Conservation (phyloP, 1,140 invertebrate species). For the Zaprionus ornatus region DNA sequence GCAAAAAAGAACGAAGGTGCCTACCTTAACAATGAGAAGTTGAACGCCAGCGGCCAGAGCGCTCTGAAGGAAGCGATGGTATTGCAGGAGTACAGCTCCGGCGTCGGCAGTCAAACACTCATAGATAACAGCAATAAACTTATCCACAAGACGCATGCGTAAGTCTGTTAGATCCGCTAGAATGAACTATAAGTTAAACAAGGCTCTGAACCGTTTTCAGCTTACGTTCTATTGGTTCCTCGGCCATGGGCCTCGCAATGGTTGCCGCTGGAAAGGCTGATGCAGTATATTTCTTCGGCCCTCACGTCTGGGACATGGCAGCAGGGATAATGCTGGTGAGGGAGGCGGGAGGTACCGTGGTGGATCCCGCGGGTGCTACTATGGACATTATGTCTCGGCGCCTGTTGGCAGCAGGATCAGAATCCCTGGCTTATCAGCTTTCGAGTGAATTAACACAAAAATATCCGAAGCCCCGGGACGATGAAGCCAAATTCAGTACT, state of each 20-base stretch:
- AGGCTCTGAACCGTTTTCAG: slow-evolving; percentile 84
- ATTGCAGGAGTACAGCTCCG: slow-evolving; percentile 84
- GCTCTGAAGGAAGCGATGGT: slow-evolving; percentile 36
- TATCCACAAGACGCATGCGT: slow-evolving; percentile 92
- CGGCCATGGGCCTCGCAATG: slow-evolving; percentile 95
- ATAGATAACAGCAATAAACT: slow-evolving; percentile 90
- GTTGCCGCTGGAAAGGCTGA: slow-evolving; percentile 94
- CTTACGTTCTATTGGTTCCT: slow-evolving; percentile 92
- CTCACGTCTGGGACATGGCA: slow-evolving; percentile 95
- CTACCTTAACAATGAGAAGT: slow-evolving; percentile 32
- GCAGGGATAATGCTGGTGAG: slow-evolving; percentile 93
- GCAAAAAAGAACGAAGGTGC: slow-evolving; percentile 46
- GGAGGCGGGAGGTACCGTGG: slow-evolving; percentile 97
- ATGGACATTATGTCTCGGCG: slow-evolving; percentile 92
- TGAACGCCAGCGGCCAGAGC: slow-evolving; percentile 35
- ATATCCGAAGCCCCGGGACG: slow-evolving; percentile 63
- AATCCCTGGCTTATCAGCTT: slow-evolving; percentile 89
- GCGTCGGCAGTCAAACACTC: slow-evolving; percentile 87
- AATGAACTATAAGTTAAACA: neutral
- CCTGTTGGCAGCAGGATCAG: slow-evolving; percentile 90
- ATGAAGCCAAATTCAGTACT: slow-evolving; percentile 16
- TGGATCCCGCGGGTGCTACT: slow-evolving; percentile 92
- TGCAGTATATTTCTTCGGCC: slow-evolving; percentile 94
- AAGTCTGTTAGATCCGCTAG: slow-evolving; percentile 53
- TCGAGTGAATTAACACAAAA: slow-evolving; percentile 84